These are phyloP conservation scores for Nemurella pictetii DNA, from an alignment of 2,888 invertebrate species.

Conservation along the genomic window DNA sequence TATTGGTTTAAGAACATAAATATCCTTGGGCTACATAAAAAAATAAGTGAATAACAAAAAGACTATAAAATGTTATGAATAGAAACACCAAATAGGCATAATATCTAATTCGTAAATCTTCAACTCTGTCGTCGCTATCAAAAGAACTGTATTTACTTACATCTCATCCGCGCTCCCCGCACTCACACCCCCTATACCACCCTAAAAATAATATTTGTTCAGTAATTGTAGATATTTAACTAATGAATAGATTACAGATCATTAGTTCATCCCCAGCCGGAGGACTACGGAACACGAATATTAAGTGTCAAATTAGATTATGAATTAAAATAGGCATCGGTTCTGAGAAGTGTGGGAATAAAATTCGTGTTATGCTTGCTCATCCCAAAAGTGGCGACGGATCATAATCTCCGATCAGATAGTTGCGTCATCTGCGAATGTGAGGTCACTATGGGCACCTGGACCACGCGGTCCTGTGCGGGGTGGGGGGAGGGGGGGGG, in stretches of 20 bases:
- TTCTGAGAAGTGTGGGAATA: not conserved
- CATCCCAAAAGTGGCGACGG: not conserved
- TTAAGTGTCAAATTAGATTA: not conserved
- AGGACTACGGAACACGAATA: not conserved
- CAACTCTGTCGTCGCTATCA: not conserved
- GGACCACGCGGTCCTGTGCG: not conserved
- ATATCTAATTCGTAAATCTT: not conserved
- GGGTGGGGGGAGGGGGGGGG: not conserved
- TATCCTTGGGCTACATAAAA: not conserved
- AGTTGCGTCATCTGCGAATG: not conserved
- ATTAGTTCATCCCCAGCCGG: not conserved
- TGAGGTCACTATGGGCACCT: not conserved
- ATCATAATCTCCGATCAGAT: not conserved
- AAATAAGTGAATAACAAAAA: not conserved
- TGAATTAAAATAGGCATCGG: not conserved
- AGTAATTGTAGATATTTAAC: slow-evolving; percentile 5
- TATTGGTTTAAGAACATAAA: not conserved
- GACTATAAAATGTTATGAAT: too few species aligned
- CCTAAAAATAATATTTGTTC: not conserved
- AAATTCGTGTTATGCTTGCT: not conserved
- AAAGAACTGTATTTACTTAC: not conserved
- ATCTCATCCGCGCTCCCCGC: too few species aligned
- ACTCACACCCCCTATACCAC: not conserved
- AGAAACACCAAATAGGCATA: too few species aligned
- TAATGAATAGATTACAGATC: slow-evolving; percentile 10